Base-by-base conservation (phyloP, 2,888 invertebrate genomes). In the Dasysyrphus albostriatus region DNA sequence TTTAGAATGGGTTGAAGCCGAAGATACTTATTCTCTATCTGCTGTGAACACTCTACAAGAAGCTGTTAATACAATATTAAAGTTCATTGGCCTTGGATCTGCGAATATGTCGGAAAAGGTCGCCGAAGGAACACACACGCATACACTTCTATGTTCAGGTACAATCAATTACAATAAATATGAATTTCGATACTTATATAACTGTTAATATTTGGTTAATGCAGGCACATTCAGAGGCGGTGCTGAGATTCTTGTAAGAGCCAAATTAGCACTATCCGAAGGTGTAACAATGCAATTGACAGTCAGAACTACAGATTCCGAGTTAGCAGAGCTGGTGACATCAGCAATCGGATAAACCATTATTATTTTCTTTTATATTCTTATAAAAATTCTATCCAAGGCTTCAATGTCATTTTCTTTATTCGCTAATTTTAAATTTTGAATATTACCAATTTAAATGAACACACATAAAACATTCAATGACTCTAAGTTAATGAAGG, bases 261-360 rank as follows among this genome's bases (percentile, higher is more conserved):
- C 98, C 3, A 97, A 98, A 92, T 93, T 98, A n/a, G 94, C 95
- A 0, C 91, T 94, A 37, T 94, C 95, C 47, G 94, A 94, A 39
- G 96, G 96, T n/a, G 97, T 99, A 0, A 98, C 98, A 4, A 98
- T 99, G 97, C 97, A 98, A 91, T 93, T 99, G 73, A 96, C 97
- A 0, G 97, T 98, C 0, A 94, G 98, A 58, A 97, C 98, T 29
- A 96, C 96, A 14, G 95, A 98, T 92, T 95, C 96, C 69, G 96
- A 96, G 88, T 95, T 98, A 0, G 97, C 98, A 0, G 97, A 98
- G 91, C 94, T 99, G 12, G 95, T 99, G 73, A 95, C 97, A 70
- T 96, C 97, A 29, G 96, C 97, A 39, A 96, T 98, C 88, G 98
- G 97, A 91, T 98, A 96, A 84, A 89, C 10, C 0, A 16, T 44